Evolutionary conservation across 64 coral and sea anemone species (phyloP).

Genomic region (Montipora efflorescens): DNA sequence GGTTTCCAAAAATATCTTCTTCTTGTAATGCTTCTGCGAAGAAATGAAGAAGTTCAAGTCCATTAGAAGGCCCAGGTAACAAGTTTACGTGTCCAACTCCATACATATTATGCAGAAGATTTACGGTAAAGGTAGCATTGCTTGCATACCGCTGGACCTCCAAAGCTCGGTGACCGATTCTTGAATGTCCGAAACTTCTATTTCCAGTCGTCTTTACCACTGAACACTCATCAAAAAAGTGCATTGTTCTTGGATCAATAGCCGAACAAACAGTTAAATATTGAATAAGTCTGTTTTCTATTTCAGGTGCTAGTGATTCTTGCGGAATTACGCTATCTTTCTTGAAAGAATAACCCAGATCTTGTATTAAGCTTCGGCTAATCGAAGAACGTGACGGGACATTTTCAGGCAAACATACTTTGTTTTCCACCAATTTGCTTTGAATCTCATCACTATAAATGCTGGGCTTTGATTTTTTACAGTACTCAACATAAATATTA

Average conservation of each 20-base stretch:
- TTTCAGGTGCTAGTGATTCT: neutral
- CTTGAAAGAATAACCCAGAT: neutral
- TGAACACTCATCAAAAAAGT: constrained; percentile 10
- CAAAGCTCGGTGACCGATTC: neutral
- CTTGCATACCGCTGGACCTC: constrained; percentile 53
- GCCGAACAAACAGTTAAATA: neutral
- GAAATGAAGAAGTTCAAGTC: constrained; percentile 70
- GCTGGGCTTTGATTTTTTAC: neutral
- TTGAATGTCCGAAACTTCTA: constrained; percentile 30
- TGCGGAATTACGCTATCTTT: neutral
- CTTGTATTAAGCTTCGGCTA: neutral
- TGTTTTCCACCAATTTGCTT: neutral
- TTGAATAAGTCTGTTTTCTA: neutral
- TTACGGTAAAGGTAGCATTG: constrained; percentile 67
- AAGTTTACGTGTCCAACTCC: constrained; percentile 63
- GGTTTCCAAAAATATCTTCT: constrained; percentile 65
- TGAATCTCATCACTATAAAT: neutral
- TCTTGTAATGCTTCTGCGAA: constrained; percentile 64
- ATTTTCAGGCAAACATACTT: constrained; percentile 4
- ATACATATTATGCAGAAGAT: constrained; percentile 63
- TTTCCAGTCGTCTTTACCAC: constrained; percentile 51
- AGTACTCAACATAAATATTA: neutral
- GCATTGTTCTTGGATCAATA: neutral
- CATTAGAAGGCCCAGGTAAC: constrained; percentile 70
- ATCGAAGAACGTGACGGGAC: constrained; percentile 33